Percentiles rank a stretch among this genome's conserved stretches.
These are phyloP conservation scores for Delphinapterus leucas DNA, from an alignment of 2,113 vertebrate species.

Conservation along the genomic window DNA sequence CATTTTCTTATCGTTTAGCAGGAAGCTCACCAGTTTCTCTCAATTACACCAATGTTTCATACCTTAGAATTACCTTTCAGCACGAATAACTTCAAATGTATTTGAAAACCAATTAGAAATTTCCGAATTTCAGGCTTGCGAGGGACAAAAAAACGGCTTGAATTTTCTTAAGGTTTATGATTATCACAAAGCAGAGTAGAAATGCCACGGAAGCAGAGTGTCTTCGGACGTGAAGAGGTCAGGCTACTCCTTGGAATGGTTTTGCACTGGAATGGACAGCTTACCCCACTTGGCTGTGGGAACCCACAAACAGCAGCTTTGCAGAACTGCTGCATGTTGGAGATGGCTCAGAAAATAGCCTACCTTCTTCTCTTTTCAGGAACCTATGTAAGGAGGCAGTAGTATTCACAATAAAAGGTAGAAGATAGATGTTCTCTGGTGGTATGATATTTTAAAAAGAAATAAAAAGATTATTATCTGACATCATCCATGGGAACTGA, in stretches of 20 bases:
- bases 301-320: no score
- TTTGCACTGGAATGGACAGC: background rate
- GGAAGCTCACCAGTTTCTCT: slow-evolving; percentile 3
- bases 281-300: background rate
- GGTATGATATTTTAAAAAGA: background rate
- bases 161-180: background rate
- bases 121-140: slow-evolving; percentile 29
- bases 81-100: background rate
- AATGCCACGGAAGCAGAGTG: background rate
- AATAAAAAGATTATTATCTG: background rate
- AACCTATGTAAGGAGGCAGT: no score
- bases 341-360: background rate
- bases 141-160: background rate
- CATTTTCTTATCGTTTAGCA: background rate
- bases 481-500: background rate
- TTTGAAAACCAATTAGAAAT: slow-evolving; percentile 7
- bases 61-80: slow-evolving; percentile 17
- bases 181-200: background rate
- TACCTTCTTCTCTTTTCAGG: background rate
- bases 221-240: background rate
- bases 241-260: no score
- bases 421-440: background rate
- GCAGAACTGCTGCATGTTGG: accelerated
- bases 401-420: background rate
- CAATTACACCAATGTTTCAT: background rate